phyloP scores from a whole-genome alignment of 2,113 vertebrate species.

The Egretta garzetta region DNA sequence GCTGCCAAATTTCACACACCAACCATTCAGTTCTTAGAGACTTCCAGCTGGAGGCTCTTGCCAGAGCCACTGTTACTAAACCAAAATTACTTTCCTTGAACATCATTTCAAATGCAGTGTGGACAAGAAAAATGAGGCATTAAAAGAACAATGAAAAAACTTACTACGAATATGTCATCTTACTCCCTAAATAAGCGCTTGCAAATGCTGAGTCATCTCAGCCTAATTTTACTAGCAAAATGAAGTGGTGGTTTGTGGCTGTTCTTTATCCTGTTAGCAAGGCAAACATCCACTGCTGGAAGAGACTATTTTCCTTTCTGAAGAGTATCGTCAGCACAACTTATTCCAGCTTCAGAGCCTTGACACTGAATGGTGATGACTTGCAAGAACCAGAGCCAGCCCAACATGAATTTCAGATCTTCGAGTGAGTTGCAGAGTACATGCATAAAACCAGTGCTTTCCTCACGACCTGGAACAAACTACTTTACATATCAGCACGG shows the following conservation, averaged over 20 bases:
- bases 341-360: background rate
- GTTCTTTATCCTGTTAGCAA: background rate
- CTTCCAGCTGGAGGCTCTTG: background rate
- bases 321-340: fast-evolving
- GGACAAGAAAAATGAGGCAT: background rate
- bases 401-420: background rate
- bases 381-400: background rate
- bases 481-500: fast-evolving
- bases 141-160: conserved; percentile 6
- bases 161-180: background rate
- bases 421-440: background rate
- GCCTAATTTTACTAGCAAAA: background rate
- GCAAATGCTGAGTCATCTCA: background rate
- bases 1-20: background rate
- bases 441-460: background rate
- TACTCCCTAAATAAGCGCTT: background rate
- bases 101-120: background rate
- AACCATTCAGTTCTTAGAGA: background rate
- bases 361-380: background rate
- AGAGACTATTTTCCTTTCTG: background rate
- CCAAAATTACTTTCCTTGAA: background rate
- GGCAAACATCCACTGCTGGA: background rate
- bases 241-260: background rate
- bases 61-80: background rate
- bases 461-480: background rate